Percentiles rank a stretch among this genome's conserved stretches.
These are phyloP conservation scores for Eupeodes latifasciatus DNA, from an alignment of 2,888 invertebrate species.

Conservation along the genomic window DNA sequence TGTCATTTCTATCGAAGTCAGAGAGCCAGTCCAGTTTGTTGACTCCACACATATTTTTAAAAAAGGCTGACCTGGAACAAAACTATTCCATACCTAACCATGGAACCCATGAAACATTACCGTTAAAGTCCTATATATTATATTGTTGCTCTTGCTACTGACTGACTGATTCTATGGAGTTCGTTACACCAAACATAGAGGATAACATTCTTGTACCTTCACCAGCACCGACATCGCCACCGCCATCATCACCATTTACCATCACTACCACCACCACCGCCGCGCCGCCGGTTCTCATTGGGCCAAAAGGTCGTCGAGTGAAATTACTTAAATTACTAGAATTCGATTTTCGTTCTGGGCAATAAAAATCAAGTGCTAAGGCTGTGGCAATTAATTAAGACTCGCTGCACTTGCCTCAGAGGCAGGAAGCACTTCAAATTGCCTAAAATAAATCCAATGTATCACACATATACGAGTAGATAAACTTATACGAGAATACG, in stretches of 20 bases:
- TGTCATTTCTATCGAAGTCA: conserved; percentile 64
- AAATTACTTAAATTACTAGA: conserved; percentile 71
- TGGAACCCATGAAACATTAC: conserved; percentile 5
- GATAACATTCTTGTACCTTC: conserved; percentile 25
- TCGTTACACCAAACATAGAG: neutral
- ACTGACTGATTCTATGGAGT: neutral
- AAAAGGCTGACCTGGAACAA: conserved; percentile 35
- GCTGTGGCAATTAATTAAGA: conserved; percentile 70
- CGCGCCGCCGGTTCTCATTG: conserved; percentile 62
- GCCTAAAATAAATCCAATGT: conserved; percentile 74
- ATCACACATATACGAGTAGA: conserved; percentile 69
- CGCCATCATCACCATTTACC: too few relatives aligned
- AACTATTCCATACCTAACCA: conserved; percentile 27
- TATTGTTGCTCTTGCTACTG: neutral
- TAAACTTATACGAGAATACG: neutral
- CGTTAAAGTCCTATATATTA: conserved; percentile 38
- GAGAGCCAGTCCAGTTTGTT: conserved; percentile 23
- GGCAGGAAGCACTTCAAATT: conserved; percentile 69
- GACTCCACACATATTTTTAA: neutral
- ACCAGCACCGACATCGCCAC: too few relatives aligned
- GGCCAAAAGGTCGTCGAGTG: conserved; percentile 72
- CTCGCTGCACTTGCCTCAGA: conserved; percentile 57
- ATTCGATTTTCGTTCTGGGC: conserved; percentile 71
- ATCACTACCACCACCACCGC: conserved; percentile 24
- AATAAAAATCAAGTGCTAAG: conserved; percentile 64